Conservation (phyloP, 1,140 invertebrate genomes). For the Pantala flavescens region DNA sequence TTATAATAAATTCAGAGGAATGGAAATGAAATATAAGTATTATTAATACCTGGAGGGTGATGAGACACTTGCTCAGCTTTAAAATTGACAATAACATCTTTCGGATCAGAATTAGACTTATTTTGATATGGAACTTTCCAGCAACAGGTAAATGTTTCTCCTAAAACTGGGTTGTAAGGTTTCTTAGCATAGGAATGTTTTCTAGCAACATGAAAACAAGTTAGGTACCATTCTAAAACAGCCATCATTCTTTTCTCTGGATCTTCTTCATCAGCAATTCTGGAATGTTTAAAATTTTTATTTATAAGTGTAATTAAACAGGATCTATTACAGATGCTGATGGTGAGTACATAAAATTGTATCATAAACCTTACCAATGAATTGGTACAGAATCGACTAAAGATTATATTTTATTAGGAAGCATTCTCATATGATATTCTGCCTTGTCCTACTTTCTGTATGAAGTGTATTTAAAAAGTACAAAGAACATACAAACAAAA, state of each 20-base stretch:
- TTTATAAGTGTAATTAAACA: background rate
- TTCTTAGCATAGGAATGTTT: constrained; percentile 50
- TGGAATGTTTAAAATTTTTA: constrained; percentile 24
- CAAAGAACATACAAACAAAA: too few relatives aligned
- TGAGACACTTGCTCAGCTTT: constrained; percentile 59
- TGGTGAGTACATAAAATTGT: too few relatives aligned
- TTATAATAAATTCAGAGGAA: too few relatives aligned
- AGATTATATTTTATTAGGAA: too few relatives aligned
- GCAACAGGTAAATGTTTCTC: constrained; percentile 47
- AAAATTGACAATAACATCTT: constrained; percentile 12
- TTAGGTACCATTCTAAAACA: constrained; percentile 48
- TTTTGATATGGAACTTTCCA: constrained; percentile 27
- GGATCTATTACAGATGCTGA: too few relatives aligned
- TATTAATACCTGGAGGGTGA: constrained; percentile 48
- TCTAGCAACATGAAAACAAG: constrained; percentile 52
- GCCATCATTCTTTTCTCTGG: constrained; percentile 47
- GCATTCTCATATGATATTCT: too few relatives aligned
- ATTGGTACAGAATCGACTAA: too few relatives aligned
- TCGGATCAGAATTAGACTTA: background rate
- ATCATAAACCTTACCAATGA: too few relatives aligned
- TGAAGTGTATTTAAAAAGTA: too few relatives aligned
- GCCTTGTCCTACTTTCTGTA: too few relatives aligned
- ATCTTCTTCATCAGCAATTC: constrained; percentile 41
- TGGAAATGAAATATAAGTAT: background rate
- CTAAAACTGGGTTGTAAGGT: constrained; percentile 55